Percentiles rank a stretch among this genome's conserved stretches.
Conservation (phyloP, 2,888 invertebrate species). For the Rhingia campestris region DNA sequence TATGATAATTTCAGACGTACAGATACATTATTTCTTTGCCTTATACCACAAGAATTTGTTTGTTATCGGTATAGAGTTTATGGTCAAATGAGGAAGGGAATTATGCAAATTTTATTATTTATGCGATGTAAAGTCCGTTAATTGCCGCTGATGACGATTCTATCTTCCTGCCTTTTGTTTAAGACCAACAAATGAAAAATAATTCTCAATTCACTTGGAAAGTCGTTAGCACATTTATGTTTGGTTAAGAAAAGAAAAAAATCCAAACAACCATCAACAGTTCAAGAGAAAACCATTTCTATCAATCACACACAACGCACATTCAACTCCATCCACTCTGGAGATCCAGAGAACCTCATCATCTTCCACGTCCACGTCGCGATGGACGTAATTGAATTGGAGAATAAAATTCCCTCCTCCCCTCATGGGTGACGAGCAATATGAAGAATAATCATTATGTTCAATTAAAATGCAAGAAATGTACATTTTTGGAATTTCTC, state of each 20-base stretch:
- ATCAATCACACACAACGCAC: constrained; percentile 60
- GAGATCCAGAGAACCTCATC: constrained; percentile 13
- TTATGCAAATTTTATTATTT: constrained; percentile 22
- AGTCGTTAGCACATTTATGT: constrained; percentile 37
- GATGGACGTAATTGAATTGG: constrained; percentile 10
- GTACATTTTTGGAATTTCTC: constrained; percentile 45
- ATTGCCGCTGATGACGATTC: background rate
- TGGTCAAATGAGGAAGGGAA: constrained; percentile 7
- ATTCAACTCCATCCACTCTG: constrained; percentile 45
- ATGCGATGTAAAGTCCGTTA: constrained; percentile 10
- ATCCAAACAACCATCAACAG: constrained; percentile 26
- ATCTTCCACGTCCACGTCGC: constrained; percentile 17
- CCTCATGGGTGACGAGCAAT: constrained; percentile 32
- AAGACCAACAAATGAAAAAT: background rate
- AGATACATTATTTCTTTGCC: background rate
- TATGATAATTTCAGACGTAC: constrained; percentile 25
- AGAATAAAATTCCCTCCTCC: background rate
- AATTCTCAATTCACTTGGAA: constrained; percentile 2
- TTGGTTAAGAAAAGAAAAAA: background rate
- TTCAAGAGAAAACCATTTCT: constrained; percentile 48
- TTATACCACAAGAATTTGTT: constrained; percentile 15
- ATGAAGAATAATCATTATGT: constrained; percentile 9
- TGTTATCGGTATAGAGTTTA: background rate
- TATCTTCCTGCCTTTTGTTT: constrained; percentile 3
- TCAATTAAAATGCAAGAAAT: constrained; percentile 66